Conservation (phyloP, 2,888 invertebrate species). For the Thalpophila matura region DNA sequence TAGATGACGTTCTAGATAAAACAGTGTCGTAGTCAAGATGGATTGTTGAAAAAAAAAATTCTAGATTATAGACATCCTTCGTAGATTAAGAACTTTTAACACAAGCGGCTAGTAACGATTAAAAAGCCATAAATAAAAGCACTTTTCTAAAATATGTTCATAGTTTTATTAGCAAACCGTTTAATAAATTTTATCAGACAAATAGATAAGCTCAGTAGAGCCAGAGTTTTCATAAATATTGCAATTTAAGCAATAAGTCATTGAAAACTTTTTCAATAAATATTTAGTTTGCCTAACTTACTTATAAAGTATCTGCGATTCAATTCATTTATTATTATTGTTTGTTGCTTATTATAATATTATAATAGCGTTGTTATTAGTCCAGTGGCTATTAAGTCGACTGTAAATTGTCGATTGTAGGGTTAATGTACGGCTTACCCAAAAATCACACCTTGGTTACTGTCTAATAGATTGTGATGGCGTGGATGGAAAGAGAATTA, state of each 20-base stretch:
- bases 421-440: not conserved
- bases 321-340: slow-evolving; percentile 12
- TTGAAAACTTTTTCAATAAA: slow-evolving; percentile 60
- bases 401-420: not conserved
- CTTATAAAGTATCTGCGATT: slow-evolving; percentile 34
- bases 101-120: too few relatives aligned
- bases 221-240: slow-evolving; percentile 20
- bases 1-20: too few relatives aligned
- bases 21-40: too few relatives aligned
- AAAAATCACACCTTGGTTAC: too few relatives aligned
- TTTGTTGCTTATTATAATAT: slow-evolving; percentile 17
- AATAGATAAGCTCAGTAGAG: slow-evolving; percentile 24
- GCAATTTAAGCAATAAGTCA: slow-evolving; percentile 38
- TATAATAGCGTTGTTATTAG: slow-evolving; percentile 12
- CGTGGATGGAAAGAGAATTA: too few relatives aligned
- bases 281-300: slow-evolving; percentile 53
- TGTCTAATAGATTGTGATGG: too few relatives aligned
- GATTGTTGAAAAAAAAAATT: too few relatives aligned
- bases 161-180: not conserved
- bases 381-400: not conserved
- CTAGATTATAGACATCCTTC: too few relatives aligned
- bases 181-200: slow-evolving; percentile 2
- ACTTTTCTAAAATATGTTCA: not conserved
- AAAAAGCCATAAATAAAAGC: too few relatives aligned
- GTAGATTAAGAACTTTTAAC: too few relatives aligned